Conservation (phyloP, 2,113 vertebrate genomes). For the Sinocyclocheilus anophthalmus region DNA sequence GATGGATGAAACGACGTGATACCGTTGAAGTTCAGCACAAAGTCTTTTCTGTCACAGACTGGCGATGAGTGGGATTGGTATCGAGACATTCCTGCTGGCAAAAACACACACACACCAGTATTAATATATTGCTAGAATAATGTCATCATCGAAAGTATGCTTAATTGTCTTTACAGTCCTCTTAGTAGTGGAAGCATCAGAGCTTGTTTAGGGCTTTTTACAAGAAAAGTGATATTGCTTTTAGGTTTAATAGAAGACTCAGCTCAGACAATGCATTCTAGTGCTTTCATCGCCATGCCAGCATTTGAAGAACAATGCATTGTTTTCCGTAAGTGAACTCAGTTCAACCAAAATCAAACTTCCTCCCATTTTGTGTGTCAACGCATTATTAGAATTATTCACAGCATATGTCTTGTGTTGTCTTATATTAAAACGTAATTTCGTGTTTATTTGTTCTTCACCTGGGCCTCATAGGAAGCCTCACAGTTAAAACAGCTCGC, state of each 20-base stretch:
- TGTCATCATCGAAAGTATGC: too few species aligned
- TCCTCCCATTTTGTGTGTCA: neutral
- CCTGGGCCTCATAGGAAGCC: constrained; percentile 18
- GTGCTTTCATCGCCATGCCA: neutral
- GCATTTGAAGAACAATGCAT: neutral
- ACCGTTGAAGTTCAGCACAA: constrained; percentile 93
- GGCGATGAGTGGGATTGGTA: constrained; percentile 88
- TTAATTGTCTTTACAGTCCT: neutral
- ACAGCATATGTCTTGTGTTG: neutral
- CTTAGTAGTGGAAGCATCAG: neutral
- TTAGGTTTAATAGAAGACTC: neutral
- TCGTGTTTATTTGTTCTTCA: neutral
- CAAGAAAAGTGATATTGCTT: neutral
- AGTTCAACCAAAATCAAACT: neutral
- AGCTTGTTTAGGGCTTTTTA: neutral
- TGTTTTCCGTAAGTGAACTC: neutral
- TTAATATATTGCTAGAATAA: neutral
- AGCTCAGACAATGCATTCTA: neutral
- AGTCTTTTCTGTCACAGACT: constrained; percentile 93
- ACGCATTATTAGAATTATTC: neutral
- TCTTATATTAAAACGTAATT: neutral
- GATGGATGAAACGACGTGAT: constrained; percentile 92
- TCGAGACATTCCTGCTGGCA: constrained; percentile 81
- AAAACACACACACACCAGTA: neutral
- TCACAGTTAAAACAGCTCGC: constrained; percentile 78